These are phyloP conservation scores for Trichacis sp. DNA, from an alignment of 2,888 invertebrate genomes.

Conservation along the genomic window DNA sequence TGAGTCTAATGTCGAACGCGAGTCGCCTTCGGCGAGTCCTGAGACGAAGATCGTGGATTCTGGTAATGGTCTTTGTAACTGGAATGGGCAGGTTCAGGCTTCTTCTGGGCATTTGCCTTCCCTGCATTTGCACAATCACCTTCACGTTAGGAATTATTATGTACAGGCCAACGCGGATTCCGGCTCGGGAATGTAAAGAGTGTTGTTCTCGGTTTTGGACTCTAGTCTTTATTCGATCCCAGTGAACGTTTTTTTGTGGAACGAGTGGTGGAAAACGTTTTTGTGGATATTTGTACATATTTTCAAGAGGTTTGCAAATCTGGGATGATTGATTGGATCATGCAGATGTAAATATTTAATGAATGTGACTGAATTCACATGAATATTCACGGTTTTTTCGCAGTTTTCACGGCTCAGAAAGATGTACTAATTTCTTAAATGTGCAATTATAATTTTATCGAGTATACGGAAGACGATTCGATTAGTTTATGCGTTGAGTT, in stretches of 20 bases:
- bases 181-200: conserved; percentile 57
- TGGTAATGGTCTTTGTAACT: conserved; percentile 51
- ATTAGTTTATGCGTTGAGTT: no score
- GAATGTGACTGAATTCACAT: conserved; percentile 9
- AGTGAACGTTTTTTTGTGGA: background rate
- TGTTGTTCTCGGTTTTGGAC: conserved; percentile 11
- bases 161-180: conserved; percentile 58
- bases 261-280: background rate
- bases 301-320: no score
- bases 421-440: no score
- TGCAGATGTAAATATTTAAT: conserved; percentile 29
- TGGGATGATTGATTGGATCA: no score
- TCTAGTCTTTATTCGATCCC: conserved; percentile 20
- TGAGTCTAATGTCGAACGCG: conserved; percentile 49
- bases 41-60: conserved; percentile 54
- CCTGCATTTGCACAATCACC: conserved; percentile 61
- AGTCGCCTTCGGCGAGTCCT: conserved; percentile 59
- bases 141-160: conserved; percentile 63
- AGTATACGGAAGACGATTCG: no score
- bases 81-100: conserved; percentile 47
- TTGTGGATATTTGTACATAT: conserved; percentile 18
- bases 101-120: conserved; percentile 47
- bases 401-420: background rate
- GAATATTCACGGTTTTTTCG: background rate
- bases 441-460: no score